Evolutionary conservation across 2,888 invertebrate species (phyloP), one percentile per base, ranked within the genome.

Genomic region (Slavum lentiscoides): DNA sequence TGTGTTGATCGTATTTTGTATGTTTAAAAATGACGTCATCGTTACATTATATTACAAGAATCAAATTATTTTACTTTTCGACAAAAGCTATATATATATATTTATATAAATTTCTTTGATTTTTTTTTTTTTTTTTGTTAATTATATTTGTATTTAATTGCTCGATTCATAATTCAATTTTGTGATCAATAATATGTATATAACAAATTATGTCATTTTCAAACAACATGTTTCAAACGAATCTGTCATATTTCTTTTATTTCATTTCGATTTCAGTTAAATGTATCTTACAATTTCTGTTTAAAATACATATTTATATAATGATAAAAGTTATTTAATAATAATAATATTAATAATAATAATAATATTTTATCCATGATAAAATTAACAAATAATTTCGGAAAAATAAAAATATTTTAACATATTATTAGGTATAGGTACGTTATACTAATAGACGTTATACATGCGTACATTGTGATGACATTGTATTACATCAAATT

Each of bases 361-460:
- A n/a, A n/a, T 23, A 39, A 23, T 53, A 61, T 61, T 4, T 0
- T 23, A 23, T 30, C 30, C 30, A 30, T 30, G 30, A 30, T 23
- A 58, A n/a, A 66, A 58, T 11, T 8, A 74, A 55, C 17, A 74
- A 66, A 64, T 62, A 17, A 53, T 7, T 53, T 53, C 53, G 43
- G n/a, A 64, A 49, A 62, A 64, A 49, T 30, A 49, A 49, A 70
- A 70, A 19, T 39, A 64, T 53, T 21, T 73, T 13, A 72, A 49
- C 49, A 53, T 30, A 30, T 15, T 19, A 73, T 62, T 13, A 53
- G 0, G 39, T 72, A 43, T 19, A 43, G 11, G 9, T 39, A 67
- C 55, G 19, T 0, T 53, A 53, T 53, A 53, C 17, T 11, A 49
- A 55, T 55, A 55, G 19, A 7, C 19, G 6, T 17, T 19, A 19